phyloP scores from a whole-genome alignment of 92 coral and sea anemone species.

The Micromussa lordhowensis region DNA sequence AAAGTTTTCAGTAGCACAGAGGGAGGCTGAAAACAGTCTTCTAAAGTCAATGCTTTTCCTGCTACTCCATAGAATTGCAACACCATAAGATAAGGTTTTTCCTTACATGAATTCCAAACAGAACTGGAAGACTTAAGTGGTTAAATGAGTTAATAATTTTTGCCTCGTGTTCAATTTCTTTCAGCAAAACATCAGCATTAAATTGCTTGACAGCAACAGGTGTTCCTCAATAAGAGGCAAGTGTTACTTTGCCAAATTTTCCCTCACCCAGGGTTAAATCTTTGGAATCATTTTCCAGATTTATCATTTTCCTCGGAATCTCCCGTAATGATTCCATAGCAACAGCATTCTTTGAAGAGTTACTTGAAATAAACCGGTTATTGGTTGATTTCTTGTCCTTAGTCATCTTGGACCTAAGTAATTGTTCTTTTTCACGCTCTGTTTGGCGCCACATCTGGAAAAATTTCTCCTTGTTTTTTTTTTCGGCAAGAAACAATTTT shows the following conservation, averaged over 20 bases:
- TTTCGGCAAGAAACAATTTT: slow-evolving; percentile 2
- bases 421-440: slow-evolving; percentile 23
- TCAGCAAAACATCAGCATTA: background rate
- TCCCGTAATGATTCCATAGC: background rate
- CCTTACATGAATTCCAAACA: slow-evolving; percentile 17
- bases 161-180: slow-evolving; percentile 43
- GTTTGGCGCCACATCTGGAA: slow-evolving; percentile 26
- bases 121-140: slow-evolving; percentile 30
- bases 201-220: slow-evolving; percentile 23
- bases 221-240: too few species aligned
- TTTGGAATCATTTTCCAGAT: slow-evolving; percentile 9
- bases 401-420: background rate
- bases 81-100: background rate
- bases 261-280: too few species aligned
- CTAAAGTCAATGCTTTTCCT: slow-evolving; percentile 6
- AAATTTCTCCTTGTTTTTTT: slow-evolving; percentile 10
- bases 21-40: slow-evolving; percentile 19
- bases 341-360: slow-evolving; percentile 3
- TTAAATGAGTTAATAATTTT: slow-evolving; percentile 25
- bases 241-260: too few species aligned
- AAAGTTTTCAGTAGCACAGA: background rate
- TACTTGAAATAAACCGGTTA: background rate
- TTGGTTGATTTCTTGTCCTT: slow-evolving; percentile 12
- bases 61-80: slow-evolving; percentile 14
- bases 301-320: background rate